phyloP scores from a whole-genome alignment of 2,113 vertebrate species.

The Oncorhynchus kisutch region DNA sequence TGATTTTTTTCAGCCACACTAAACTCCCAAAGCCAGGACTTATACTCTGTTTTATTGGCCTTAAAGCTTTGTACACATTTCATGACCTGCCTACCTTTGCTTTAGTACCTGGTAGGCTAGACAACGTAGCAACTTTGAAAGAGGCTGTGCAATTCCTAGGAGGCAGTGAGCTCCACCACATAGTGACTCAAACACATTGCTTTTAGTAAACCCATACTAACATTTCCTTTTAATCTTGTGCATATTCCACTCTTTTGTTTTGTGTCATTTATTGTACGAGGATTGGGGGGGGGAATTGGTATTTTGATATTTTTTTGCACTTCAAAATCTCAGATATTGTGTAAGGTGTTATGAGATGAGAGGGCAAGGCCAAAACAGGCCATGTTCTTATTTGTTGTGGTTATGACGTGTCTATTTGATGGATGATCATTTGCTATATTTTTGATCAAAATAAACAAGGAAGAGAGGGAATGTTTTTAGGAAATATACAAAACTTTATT shows the following conservation, averaged over 20 bases:
- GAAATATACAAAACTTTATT: not conserved
- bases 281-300: conserved; percentile 18
- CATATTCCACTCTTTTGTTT: conserved; percentile 49
- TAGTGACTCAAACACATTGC: not conserved
- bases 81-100: conserved; percentile 29
- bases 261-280: conserved; percentile 39
- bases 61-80: conserved; percentile 37
- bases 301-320: conserved; percentile 23
- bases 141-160: conserved; percentile 3
- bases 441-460: conserved; percentile 13
- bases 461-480: not conserved
- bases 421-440: conserved; percentile 11
- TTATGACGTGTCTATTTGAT: no score
- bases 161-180: not conserved
- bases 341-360: conserved; percentile 34
- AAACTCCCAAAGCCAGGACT: conserved; percentile 15
- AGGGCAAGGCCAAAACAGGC: not conserved
- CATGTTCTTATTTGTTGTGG: no score
- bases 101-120: conserved; percentile 20
- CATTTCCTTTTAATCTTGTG: conserved; percentile 38
- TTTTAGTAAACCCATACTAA: conserved; percentile 37
- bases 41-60: conserved; percentile 29
- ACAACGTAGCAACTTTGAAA: conserved; percentile 1
- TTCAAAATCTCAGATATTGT: conserved; percentile 30
- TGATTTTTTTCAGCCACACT: conserved; percentile 27